Evolutionary conservation across 2,888 invertebrate species (phyloP).

Genomic region (Ophion ventricosus): DNA sequence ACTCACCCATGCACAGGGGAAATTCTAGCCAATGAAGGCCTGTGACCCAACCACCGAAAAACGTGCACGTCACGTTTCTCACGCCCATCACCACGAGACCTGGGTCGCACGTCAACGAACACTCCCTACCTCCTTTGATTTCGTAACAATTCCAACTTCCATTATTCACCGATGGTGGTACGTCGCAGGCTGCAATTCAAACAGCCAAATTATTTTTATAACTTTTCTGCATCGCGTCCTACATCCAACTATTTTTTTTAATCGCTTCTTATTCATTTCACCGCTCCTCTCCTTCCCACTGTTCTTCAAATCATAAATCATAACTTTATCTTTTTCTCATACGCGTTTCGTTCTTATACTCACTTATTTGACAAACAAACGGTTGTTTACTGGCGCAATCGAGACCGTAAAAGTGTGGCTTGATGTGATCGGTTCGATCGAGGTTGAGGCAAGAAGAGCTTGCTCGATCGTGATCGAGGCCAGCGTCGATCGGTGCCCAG

Average conservation of each 20-base stretch:
- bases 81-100: conserved; percentile 70
- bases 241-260: neutral
- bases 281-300: neutral
- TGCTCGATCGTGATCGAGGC: conserved; percentile 83
- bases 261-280: neutral
- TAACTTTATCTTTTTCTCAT: neutral
- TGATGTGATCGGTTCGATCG: conserved; percentile 84
- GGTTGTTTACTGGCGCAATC: conserved; percentile 85
- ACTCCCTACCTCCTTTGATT: conserved; percentile 61
- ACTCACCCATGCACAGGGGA: conserved; percentile 71
- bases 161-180: conserved; percentile 69
- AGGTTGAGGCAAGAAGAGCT: conserved; percentile 84
- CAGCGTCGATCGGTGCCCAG: conserved; percentile 78
- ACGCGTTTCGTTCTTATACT: conserved; percentile 24
- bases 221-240: too few relatives aligned
- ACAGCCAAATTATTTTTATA: neutral
- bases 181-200: conserved; percentile 65
- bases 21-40: conserved; percentile 72
- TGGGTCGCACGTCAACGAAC: conserved; percentile 66
- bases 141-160: conserved; percentile 72
- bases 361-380: conserved; percentile 82
- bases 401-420: conserved; percentile 84
- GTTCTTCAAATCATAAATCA: too few relatives aligned
- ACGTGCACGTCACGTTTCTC: conserved; percentile 68
- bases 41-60: conserved; percentile 66